Conservation (phyloP, 1,140 invertebrate species). For the Conus betulinus region DNA sequence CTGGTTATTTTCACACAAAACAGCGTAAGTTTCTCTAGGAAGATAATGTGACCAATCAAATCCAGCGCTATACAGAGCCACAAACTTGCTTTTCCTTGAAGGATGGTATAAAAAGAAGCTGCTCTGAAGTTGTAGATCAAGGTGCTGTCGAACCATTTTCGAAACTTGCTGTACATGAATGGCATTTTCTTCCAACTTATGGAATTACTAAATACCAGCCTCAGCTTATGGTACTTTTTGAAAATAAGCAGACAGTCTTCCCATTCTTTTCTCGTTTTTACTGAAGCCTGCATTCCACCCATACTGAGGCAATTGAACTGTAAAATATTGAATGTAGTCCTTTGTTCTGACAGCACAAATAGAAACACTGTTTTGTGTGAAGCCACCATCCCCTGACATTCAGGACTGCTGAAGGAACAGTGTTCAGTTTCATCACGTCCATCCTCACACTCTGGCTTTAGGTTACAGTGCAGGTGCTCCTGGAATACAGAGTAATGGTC, state of each 20-base stretch:
- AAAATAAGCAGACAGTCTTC: background rate
- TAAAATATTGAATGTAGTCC: background rate
- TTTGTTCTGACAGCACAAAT: background rate
- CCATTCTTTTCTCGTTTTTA: background rate
- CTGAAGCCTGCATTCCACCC: background rate
- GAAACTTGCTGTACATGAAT: background rate
- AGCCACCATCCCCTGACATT: constrained; percentile 1
- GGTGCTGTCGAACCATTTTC: no score
- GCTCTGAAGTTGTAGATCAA: no score
- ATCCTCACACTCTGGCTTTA: constrained; percentile 13
- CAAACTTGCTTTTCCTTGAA: no score
- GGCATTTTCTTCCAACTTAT: background rate
- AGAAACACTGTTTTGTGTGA: background rate
- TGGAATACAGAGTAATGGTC: background rate
- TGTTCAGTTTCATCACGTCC: constrained; percentile 11
- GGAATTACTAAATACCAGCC: background rate
- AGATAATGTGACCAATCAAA: no score
- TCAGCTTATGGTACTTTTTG: background rate
- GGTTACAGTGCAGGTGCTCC: constrained; percentile 22
- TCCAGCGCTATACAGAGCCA: no score
- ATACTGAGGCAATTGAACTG: background rate
- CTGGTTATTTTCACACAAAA: background rate
- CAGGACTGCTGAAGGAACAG: constrained; percentile 29
- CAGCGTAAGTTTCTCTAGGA: no score
- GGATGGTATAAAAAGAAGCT: background rate